A percentile compares a stretch with the other conserved stretches of the same genome.
Evolutionary conservation across 2,113 vertebrate genomes (phyloP).

Genomic region (Pelusios castaneus): DNA sequence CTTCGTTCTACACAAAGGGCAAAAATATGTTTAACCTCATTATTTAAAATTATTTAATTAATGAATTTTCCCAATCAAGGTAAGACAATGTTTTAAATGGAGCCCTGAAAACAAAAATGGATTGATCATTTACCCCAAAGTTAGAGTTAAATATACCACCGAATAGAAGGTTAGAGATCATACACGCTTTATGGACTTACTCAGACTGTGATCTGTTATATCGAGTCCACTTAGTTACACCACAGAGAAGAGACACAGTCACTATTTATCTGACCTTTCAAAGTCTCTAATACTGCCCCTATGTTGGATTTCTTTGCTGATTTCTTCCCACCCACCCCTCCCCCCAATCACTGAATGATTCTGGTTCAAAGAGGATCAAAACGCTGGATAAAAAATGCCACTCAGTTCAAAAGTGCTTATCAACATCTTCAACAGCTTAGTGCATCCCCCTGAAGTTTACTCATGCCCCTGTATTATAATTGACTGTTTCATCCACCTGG

Average conservation of each 20-base stretch:
- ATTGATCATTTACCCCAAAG: neutral
- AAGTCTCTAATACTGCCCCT: neutral
- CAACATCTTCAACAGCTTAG: neutral
- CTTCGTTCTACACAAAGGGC: neutral
- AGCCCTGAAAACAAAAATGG: neutral
- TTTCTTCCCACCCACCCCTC: no score
- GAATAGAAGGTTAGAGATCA: neutral
- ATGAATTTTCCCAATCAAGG: neutral
- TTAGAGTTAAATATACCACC: neutral
- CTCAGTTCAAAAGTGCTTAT: neutral
- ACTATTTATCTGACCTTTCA: neutral
- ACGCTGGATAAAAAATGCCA: neutral
- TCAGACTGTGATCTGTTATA: neutral
- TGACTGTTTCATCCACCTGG: neutral
- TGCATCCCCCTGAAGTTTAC: neutral
- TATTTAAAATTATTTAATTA: neutral
- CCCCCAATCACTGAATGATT: neutral
- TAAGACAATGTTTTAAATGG: neutral
- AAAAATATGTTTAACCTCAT: neutral
- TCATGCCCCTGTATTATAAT: neutral
- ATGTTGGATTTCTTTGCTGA: neutral
- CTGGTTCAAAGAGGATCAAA: neutral
- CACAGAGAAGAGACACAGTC: neutral
- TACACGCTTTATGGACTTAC: neutral
- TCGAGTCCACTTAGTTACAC: neutral